phyloP scores from a whole-genome alignment of 2,113 vertebrate species.

The Clarias magur region DNA sequence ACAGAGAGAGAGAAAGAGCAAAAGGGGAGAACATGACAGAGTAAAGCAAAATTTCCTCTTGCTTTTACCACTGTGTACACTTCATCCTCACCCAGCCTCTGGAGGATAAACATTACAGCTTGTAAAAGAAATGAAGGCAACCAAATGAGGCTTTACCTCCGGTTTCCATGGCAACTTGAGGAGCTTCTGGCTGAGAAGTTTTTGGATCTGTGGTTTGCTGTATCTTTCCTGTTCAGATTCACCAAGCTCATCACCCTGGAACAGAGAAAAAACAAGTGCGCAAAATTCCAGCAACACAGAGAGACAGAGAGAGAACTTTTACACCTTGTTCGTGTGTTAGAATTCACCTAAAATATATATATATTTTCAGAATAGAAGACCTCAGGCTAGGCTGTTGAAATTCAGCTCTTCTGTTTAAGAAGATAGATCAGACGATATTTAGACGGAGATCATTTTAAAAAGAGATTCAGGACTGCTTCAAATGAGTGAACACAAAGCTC shows the following conservation, averaged over 20 bases:
- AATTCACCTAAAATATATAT: neutral
- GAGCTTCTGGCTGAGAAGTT: constrained; percentile 58
- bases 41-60: neutral
- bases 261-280: constrained; percentile 37
- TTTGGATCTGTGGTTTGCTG: constrained; percentile 48
- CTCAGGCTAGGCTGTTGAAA: neutral
- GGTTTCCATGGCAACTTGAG: constrained; percentile 62
- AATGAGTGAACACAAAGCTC: neutral
- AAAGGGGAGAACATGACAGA: neutral
- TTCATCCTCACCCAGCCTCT: constrained; percentile 13
- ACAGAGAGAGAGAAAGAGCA: neutral
- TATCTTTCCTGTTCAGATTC: constrained; percentile 43
- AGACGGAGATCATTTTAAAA: neutral
- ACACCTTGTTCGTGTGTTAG: neutral
- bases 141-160: constrained; percentile 56
- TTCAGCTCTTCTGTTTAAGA: neutral
- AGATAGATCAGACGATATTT: constrained; percentile 10
- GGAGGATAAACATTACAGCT: constrained; percentile 1
- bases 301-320: neutral
- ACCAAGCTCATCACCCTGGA: constrained; percentile 49
- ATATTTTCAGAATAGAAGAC: neutral
- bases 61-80: constrained; percentile 8
- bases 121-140: constrained; percentile 21
- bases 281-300: neutral
- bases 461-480: neutral